Percentiles rank a stretch among this genome's conserved stretches.
phyloP scores from a whole-genome alignment of 1,140 invertebrate species.

The Steinernema feltiae region DNA sequence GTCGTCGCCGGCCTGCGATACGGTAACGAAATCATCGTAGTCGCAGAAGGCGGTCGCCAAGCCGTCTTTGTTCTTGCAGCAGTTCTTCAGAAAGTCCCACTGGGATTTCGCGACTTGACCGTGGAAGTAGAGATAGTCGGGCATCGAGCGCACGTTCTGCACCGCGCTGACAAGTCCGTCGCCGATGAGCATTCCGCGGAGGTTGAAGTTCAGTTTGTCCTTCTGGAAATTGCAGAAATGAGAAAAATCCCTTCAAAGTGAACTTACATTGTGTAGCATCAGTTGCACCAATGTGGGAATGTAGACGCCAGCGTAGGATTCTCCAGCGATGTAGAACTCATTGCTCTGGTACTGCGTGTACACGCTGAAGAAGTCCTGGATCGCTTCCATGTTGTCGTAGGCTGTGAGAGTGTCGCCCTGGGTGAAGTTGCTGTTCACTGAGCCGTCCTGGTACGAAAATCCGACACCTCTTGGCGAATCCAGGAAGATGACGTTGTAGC shows the following conservation, averaged over 20 bases:
- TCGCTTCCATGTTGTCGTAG: constrained; percentile 61
- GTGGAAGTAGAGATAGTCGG: constrained; percentile 23
- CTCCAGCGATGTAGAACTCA: constrained; percentile 61
- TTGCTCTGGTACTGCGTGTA: constrained; percentile 61
- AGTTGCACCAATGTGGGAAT: constrained; percentile 61
- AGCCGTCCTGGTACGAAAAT: constrained; percentile 60
- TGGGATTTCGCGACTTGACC: constrained; percentile 27
- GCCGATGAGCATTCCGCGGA: constrained; percentile 26
- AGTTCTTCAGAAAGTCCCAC: not conserved
- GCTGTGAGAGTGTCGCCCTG: constrained; percentile 44
- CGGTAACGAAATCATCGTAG: not conserved
- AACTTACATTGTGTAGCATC: constrained; percentile 19
- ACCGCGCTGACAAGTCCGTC: constrained; percentile 25
- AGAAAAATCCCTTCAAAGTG: constrained; percentile 21
- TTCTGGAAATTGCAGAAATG: not conserved
- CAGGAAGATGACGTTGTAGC: constrained; percentile 69
- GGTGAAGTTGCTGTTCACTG: constrained; percentile 9
- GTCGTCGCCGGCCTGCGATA: not conserved
- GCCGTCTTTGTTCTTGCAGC: constrained; percentile 19
- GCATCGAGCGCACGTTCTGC: constrained; percentile 25
- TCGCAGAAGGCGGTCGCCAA: constrained; percentile 20
- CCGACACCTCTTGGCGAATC: constrained; percentile 64
- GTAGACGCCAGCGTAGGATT: constrained; percentile 60
- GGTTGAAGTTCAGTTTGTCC: not conserved
- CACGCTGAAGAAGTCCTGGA: constrained; percentile 62